Evolutionary conservation across 2,113 vertebrate species (phyloP).

Genomic region (Neolamprologus brichardi): DNA sequence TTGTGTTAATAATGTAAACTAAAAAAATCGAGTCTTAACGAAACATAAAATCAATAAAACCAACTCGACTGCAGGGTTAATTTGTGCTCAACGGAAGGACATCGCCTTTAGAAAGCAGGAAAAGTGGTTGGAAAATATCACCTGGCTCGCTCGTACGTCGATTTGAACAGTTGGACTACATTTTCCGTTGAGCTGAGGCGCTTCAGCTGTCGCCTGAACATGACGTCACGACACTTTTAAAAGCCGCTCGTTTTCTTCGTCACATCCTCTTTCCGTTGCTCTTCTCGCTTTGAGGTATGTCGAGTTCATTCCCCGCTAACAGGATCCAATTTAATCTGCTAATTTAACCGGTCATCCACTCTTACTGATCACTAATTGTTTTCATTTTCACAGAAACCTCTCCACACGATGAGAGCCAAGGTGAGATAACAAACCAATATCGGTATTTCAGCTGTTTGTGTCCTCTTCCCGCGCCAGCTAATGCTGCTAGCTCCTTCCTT

Average conservation of each 20-base stretch:
- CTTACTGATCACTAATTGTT: neutral
- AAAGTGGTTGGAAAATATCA: neutral
- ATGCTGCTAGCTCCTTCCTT: neutral
- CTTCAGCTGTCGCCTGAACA: neutral
- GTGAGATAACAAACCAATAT: conserved; percentile 31
- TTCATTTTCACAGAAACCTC: conserved; percentile 56
- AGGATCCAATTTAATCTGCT: conserved; percentile 62
- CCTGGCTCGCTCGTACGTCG: neutral
- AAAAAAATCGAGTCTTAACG: neutral
- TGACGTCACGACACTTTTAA: neutral
- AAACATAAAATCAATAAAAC: neutral
- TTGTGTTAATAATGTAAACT: neutral
- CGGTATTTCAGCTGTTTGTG: neutral
- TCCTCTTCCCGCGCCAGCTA: neutral
- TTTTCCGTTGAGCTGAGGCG: neutral
- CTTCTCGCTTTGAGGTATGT: conserved; percentile 48
- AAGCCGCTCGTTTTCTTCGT: neutral
- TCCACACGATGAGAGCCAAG: conserved; percentile 88
- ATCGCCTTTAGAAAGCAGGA: neutral
- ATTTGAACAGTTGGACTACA: conserved; percentile 16
- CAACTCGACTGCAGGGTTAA: neutral
- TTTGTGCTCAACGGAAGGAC: neutral
- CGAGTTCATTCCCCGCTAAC: rapidly evolving
- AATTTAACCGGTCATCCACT: conserved; percentile 21
- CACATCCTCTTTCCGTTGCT: conserved; percentile 66